Evolutionary conservation across 2,888 invertebrate genomes (phyloP), one percentile per base, ranked within the genome.

Genomic region (Dione juno): DNA sequence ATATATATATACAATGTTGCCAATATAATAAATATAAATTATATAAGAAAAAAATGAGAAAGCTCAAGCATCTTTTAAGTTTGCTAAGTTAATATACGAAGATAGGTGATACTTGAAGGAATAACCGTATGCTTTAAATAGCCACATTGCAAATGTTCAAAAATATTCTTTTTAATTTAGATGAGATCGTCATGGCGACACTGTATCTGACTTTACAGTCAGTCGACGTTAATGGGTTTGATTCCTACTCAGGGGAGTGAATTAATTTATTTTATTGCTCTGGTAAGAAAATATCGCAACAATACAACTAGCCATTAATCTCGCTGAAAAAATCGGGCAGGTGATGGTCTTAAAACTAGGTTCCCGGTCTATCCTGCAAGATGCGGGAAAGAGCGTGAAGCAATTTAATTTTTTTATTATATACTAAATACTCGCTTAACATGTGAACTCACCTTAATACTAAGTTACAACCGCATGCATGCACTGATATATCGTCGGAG

Each of bases 401-500:
- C 28, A 28, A 28, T 28, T 28, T 28, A 28, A 28, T 28, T 28
- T 28, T 28, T 28, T 28, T 28, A n/a, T n/a, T n/a, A n/a, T n/a
- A 3, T 28, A 28, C 28, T 3, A 28, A 5, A 28, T 28, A 28
- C 28, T 28, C 2, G 5, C 28, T 21, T 5, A 11, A 53, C 13
- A 59, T 59, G 59, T 45, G 8, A 10, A 43, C 59, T 61, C 5
- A 1, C 43, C 59, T 28, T 45, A 28, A 61, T 9, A 43, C 59
- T 8, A 41, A 43, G 19, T 14, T 37, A 35, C 9, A 50, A 37
- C 64, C 35, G 48, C 64, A 69, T 63, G 66, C 69, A 53, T 66
- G 69, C 71, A 66, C 59, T 66, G 72, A 69, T 72, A 66, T 50
- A 53, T 48, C 37, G 63, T 63, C 66, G 50, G 69, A 57, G 54